Percentiles rank a stretch among this genome's conserved stretches.
phyloP scores from a whole-genome alignment of 1,140 invertebrate species.

The Agraylea sexmaculata region DNA sequence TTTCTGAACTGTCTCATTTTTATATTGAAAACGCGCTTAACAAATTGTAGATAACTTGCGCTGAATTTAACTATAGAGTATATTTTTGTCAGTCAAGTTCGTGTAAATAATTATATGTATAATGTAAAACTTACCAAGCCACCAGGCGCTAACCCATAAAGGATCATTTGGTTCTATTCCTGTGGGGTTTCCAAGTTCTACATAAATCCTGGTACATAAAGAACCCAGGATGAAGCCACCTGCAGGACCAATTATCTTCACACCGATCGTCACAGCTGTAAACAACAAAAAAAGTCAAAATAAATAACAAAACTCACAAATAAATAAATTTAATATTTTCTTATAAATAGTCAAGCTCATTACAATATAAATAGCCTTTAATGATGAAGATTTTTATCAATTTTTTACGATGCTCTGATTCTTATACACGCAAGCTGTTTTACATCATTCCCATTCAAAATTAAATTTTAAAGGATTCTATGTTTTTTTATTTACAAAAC shows the following conservation, averaged over 20 bases:
- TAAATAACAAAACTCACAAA: not conserved
- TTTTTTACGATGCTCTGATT: not conserved
- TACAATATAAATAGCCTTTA: not conserved
- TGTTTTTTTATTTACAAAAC: too few relatives aligned
- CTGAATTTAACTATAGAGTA: too few relatives aligned
- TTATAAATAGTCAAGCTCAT: not conserved
- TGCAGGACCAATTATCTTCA: constrained; percentile 80
- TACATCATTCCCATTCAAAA: not conserved
- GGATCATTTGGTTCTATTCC: constrained; percentile 73
- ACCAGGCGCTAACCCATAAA: constrained; percentile 87
- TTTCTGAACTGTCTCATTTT: too few relatives aligned
- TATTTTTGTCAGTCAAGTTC: too few relatives aligned
- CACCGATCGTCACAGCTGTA: constrained; percentile 82
- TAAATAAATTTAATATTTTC: not conserved
- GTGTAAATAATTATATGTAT: too few relatives aligned
- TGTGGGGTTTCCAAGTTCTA: constrained; percentile 62
- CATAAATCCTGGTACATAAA: constrained; percentile 77
- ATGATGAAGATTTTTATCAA: not conserved
- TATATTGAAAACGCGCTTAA: too few relatives aligned
- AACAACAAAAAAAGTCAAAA: too few relatives aligned
- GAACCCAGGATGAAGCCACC: constrained; percentile 86
- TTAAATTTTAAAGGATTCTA: too few relatives aligned
- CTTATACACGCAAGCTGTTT: not conserved
- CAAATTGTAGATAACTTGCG: too few relatives aligned
- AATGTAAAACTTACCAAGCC: constrained; percentile 54